Evolutionary conservation across 2,113 vertebrate species (phyloP).

Genomic region (Cynoglossus semilaevis): DNA sequence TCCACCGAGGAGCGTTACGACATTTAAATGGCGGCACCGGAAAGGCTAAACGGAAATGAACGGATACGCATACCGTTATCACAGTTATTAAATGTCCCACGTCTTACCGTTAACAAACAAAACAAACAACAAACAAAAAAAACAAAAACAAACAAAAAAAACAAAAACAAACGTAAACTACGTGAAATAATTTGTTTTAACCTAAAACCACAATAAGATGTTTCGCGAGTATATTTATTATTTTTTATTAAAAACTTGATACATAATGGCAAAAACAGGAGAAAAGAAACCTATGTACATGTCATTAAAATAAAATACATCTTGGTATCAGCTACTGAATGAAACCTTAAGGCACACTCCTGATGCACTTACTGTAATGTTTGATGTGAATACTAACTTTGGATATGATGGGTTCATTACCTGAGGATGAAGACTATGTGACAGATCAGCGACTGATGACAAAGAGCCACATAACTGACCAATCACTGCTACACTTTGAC

Average conservation of each 20-base stretch:
- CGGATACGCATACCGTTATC: too few species aligned
- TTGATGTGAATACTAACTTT: constrained; percentile 15
- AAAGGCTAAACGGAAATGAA: too few species aligned
- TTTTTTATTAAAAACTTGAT: constrained; percentile 68
- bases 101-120: too few species aligned
- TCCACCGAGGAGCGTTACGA: too few species aligned
- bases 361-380: constrained; percentile 25
- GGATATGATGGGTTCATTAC: constrained; percentile 32
- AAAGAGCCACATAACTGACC: constrained; percentile 38
- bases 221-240: constrained; percentile 51
- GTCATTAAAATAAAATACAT: constrained; percentile 96
- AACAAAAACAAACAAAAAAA: too few species aligned
- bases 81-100: too few species aligned
- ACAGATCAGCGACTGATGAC: constrained; percentile 10
- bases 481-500: constrained; percentile 15
- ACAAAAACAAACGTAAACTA: too few species aligned
- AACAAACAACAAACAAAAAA: too few species aligned
- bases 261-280: constrained; percentile 62
- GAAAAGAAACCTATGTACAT: constrained; percentile 81
- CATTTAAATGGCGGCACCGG: too few species aligned
- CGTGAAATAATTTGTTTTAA: background rate
- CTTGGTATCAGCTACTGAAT: constrained; percentile 72
- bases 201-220: background rate
- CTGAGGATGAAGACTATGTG: constrained; percentile 47
- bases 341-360: constrained; percentile 41